phyloP scores from a whole-genome alignment of 1,140 invertebrate species.

The Odontomachus brunneus region DNA sequence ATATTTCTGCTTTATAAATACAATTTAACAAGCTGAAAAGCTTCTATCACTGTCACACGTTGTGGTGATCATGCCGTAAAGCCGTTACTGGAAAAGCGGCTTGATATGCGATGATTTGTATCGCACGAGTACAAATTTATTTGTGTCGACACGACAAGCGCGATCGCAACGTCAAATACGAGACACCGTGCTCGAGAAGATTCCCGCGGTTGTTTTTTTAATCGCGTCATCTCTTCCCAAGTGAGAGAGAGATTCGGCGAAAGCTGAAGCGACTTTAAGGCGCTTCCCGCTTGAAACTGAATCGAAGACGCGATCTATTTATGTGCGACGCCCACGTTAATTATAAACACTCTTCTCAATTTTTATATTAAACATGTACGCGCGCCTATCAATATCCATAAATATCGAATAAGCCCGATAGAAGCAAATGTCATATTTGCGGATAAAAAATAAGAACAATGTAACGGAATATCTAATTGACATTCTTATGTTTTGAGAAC shows the following conservation, averaged over 20 bases:
- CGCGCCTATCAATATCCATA: background rate
- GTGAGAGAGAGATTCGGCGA: background rate
- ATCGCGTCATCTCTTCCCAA: background rate
- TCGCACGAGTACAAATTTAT: too few species aligned
- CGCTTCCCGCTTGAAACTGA: background rate
- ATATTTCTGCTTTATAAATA: too few species aligned
- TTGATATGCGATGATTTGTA: background rate
- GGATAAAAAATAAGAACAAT: background rate
- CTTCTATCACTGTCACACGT: too few species aligned
- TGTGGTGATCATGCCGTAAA: too few species aligned
- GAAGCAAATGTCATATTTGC: background rate
- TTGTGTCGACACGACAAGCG: too few species aligned
- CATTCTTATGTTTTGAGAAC: too few species aligned
- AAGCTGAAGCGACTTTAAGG: background rate
- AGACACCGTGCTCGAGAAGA: background rate
- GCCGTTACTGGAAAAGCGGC: background rate
- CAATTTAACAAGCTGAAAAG: too few species aligned
- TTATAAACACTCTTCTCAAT: constrained; percentile 25
- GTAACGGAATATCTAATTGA: background rate
- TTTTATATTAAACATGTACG: constrained; percentile 18
- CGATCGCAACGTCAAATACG: background rate
- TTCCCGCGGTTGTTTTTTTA: background rate
- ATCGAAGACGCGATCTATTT: constrained; percentile 12
- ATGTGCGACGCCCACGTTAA: background rate
- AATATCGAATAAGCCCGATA: background rate